These are phyloP conservation scores for Pseudois nayaur DNA, from an alignment of 2,113 vertebrate genomes.

Conservation along the genomic window DNA sequence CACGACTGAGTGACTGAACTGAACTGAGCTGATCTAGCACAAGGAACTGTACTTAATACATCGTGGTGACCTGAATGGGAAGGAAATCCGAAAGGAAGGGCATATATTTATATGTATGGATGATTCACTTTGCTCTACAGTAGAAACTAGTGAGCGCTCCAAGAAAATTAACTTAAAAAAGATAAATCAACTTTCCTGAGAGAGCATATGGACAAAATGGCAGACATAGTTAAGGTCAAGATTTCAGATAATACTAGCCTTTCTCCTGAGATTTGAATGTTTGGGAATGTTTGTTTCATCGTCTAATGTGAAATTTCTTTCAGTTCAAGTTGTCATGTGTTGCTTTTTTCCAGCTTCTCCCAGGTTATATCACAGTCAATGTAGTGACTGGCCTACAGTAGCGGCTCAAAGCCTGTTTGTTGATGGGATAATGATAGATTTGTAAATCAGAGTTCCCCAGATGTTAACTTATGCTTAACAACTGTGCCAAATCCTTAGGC, in stretches of 20 bases:
- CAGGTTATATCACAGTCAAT: background rate
- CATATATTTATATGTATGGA: fast-evolving
- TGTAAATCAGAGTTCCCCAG: slow-evolving; percentile 3
- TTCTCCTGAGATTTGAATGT: background rate
- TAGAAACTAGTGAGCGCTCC: background rate
- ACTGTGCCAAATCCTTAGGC: slow-evolving; percentile 27
- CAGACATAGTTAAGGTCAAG: background rate
- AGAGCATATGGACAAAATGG: background rate
- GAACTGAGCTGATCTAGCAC: background rate
- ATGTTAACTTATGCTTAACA: background rate
- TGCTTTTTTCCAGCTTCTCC: background rate
- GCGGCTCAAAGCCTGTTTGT: background rate
- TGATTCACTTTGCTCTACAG: background rate
- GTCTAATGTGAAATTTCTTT: background rate
- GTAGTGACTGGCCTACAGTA: background rate
- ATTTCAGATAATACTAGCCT: background rate
- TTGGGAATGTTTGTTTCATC: background rate
- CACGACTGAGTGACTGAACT: fast-evolving
- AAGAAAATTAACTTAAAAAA: background rate
- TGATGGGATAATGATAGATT: background rate
- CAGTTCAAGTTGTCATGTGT: too few species aligned
- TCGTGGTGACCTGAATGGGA: background rate
- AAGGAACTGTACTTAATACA: background rate
- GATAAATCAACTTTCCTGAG: background rate
- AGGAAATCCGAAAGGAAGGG: background rate